A percentile compares a stretch with the other conserved stretches of the same genome.
phyloP scores from a whole-genome alignment of 2,797 vertebrate species.

The Chloroceryle inda region DNA sequence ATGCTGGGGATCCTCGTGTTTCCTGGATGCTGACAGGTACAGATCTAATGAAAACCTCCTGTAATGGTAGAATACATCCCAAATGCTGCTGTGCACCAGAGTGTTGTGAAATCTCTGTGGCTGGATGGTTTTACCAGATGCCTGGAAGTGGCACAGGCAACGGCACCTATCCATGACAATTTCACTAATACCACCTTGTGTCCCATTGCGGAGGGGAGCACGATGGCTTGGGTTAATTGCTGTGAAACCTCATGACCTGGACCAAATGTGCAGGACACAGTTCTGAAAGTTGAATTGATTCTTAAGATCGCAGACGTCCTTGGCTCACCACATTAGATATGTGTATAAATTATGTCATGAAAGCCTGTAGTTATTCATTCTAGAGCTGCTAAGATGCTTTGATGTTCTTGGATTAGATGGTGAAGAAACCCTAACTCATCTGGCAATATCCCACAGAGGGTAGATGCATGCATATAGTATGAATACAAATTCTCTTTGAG shows the following conservation, averaged over 20 bases:
- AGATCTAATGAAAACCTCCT: not conserved
- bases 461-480: not conserved
- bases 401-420: conserved; percentile 60
- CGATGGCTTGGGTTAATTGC: rapidly evolving
- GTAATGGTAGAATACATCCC: not conserved
- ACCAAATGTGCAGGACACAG: not conserved
- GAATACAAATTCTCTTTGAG: conserved; percentile 68
- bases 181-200: not conserved
- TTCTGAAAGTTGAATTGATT: not conserved
- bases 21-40: not conserved
- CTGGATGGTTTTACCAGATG: not conserved
- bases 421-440: conserved; percentile 33
- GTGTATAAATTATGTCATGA: conserved; percentile 52
- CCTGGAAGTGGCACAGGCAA: not conserved
- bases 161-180: not conserved
- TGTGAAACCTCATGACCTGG: not conserved
- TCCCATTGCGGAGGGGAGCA: not conserved
- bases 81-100: rapidly evolving
- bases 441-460: conserved; percentile 47
- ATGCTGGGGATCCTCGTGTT: not conserved
- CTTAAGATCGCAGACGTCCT: not conserved
- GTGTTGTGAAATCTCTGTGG: not conserved
- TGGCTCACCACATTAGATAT: conserved; percentile 10
- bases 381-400: conserved; percentile 43
- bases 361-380: conserved; percentile 46